Conservation (phyloP, 2,797 vertebrate species). For the Sarcophilus harrisii region DNA sequence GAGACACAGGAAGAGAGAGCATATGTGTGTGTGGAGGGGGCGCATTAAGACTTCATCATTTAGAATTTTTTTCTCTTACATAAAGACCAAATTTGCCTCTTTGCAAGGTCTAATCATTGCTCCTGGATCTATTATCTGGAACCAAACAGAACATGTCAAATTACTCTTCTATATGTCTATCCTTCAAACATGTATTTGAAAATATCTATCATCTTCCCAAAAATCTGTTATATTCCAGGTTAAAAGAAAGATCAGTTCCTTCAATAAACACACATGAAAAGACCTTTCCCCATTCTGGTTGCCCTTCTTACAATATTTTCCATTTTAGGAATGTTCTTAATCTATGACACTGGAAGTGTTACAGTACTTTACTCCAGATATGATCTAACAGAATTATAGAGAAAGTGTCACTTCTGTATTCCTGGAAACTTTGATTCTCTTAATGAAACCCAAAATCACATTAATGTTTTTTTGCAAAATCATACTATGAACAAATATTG, state of each 20-base stretch:
- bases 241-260: not conserved
- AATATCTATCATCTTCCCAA: not conserved
- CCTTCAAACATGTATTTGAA: not conserved
- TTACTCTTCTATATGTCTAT: not conserved
- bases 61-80: not conserved
- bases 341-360: no score
- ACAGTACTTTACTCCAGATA: no score
- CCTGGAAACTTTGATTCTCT: not conserved
- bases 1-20: no score
- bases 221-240: not conserved
- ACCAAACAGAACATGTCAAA: not conserved
- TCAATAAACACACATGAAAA: not conserved
- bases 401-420: not conserved
- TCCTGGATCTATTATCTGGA: not conserved
- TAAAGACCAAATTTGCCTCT: not conserved
- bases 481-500: not conserved
- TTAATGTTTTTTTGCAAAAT: not conserved
- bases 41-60: not conserved
- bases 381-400: no score
- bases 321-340: not conserved
- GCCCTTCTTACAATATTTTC: not conserved
- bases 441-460: not conserved
- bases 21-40: no score
- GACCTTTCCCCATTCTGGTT: not conserved
- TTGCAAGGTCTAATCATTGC: not conserved